Conservation (phyloP, 2,888 invertebrate species). For the Onchidella celtica region DNA sequence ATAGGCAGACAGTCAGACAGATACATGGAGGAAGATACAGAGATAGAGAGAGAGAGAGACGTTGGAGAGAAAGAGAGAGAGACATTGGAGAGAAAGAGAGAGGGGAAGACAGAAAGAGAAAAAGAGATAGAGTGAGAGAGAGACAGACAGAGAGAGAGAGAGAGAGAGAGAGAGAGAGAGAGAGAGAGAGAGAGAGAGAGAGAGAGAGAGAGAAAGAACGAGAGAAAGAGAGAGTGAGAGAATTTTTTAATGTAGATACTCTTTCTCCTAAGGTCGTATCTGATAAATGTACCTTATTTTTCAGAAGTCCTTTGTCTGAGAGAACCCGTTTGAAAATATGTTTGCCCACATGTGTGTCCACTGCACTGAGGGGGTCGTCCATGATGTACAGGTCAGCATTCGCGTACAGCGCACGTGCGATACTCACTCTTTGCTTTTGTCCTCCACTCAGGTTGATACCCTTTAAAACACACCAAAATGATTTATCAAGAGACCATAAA, state of each 20-base stretch:
- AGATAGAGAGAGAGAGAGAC: too few relatives aligned
- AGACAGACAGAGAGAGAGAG: neutral
- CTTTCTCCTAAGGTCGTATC: too few relatives aligned
- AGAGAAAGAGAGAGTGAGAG: neutral
- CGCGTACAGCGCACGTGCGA: slow-evolving; percentile 33
- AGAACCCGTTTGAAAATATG: slow-evolving; percentile 42
- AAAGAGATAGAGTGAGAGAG: too few relatives aligned
- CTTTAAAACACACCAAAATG: neutral
- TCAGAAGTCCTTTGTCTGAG: slow-evolving; percentile 40
- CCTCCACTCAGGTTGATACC: slow-evolving; percentile 41
- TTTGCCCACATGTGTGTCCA: slow-evolving; percentile 41
- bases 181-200: slow-evolving; percentile 11
- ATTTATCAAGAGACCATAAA: neutral
- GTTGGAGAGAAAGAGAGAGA: too few relatives aligned
- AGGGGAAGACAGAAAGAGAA: too few relatives aligned
- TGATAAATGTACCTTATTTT: slow-evolving; percentile 34
- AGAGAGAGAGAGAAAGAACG: neutral
- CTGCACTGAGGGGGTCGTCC: slow-evolving; percentile 44
- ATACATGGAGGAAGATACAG: too few relatives aligned
- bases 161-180: slow-evolving; percentile 16
- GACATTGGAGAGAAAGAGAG: too few relatives aligned
- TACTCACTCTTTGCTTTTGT: slow-evolving; percentile 37
- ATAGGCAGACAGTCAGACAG: too few relatives aligned
- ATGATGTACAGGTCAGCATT: slow-evolving; percentile 33
- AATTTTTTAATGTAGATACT: too few relatives aligned